A percentile compares a stretch with the other conserved stretches of the same genome.
phyloP scores from a whole-genome alignment of 23 tunicate genomes.

The Halocynthia roretzi region DNA sequence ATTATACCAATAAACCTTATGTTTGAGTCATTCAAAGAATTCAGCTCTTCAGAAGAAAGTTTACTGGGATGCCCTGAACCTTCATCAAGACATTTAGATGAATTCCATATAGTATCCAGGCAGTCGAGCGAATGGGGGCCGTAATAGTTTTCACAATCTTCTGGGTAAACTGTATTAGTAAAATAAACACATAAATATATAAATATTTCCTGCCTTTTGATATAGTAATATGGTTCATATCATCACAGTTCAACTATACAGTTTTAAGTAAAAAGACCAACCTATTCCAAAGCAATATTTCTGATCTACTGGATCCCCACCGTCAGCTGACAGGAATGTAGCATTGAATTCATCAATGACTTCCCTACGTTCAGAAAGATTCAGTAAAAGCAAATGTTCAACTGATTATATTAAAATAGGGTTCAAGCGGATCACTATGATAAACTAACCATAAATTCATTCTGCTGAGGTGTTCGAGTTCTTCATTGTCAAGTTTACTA shows the following conservation, averaged over 20 bases:
- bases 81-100: constrained; percentile 11
- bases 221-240: background rate
- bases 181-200: background rate
- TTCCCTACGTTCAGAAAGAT: background rate
- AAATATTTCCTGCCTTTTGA: background rate
- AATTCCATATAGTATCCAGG: constrained; percentile 24
- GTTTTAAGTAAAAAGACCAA: background rate
- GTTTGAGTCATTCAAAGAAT: background rate
- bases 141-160: constrained; percentile 7
- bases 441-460: constrained; percentile 6
- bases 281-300: constrained; percentile 12
- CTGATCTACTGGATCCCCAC: background rate
- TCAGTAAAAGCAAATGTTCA: background rate
- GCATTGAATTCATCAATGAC: background rate
- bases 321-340: background rate
- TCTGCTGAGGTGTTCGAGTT: background rate
- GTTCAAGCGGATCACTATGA: background rate
- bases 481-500: background rate
- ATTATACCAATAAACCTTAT: background rate
- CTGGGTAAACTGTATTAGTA: constrained; percentile 10
- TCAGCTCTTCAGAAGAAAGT: background rate
- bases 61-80: constrained; percentile 19
- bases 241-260: background rate
- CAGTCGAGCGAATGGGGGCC: constrained; percentile 29
- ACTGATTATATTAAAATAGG: background rate